Percentiles rank a stretch among this genome's conserved stretches.
Evolutionary conservation across 2,113 vertebrate species (phyloP).

Genomic region (Amazona vittata): DNA sequence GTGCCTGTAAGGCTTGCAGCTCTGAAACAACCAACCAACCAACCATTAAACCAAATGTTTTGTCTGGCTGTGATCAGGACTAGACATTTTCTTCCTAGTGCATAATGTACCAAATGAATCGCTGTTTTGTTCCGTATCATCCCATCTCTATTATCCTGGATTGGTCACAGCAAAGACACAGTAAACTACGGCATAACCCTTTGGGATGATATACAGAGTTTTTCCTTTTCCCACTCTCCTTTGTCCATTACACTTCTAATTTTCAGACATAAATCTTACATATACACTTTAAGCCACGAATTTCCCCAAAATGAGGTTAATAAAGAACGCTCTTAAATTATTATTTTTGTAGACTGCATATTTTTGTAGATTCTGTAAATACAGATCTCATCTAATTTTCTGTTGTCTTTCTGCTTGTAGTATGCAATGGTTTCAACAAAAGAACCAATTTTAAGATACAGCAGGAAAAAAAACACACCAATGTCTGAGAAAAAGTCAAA

Average conservation of each 20-base stretch:
- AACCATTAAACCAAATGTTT: neutral
- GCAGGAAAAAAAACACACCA: fast-evolving
- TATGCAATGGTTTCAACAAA: neutral
- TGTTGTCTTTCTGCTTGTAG: neutral
- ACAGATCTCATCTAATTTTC: neutral
- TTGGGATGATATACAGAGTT: neutral
- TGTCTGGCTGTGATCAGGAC: neutral
- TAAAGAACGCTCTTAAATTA: neutral
- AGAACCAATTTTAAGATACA: neutral
- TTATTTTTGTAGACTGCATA: neutral
- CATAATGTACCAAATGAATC: neutral
- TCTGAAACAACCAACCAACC: neutral
- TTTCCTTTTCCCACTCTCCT: neutral
- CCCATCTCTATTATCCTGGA: neutral
- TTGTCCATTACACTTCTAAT: neutral
- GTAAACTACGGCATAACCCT: neutral
- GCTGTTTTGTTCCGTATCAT: neutral
- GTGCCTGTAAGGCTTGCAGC: neutral
- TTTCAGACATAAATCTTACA: neutral
- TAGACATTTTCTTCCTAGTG: neutral
- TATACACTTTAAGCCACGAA: neutral
- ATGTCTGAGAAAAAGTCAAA: neutral
- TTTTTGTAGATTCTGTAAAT: neutral
- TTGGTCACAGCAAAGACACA: neutral
- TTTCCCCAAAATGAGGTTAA: neutral